A percentile compares a stretch with the other conserved stretches of the same genome.
phyloP scores from a whole-genome alignment of 2,888 invertebrate species.

The Pandemis heparana region DNA sequence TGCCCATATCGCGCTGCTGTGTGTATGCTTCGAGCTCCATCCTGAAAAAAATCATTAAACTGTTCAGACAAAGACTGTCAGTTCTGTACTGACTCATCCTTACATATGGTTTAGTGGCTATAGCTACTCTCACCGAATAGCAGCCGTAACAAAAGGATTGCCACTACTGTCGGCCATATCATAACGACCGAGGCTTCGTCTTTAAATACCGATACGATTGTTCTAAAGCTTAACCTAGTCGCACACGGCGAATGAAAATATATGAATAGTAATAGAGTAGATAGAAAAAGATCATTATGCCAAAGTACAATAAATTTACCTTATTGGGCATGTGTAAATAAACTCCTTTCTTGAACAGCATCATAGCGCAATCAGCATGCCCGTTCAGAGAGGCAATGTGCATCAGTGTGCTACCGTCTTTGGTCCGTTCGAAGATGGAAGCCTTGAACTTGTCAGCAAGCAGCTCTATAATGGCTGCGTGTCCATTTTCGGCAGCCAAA shows the following conservation, averaged over 20 bases:
- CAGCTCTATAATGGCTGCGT: constrained; percentile 97
- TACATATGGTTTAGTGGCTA: not conserved
- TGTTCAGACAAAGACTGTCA: not conserved
- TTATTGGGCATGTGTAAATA: constrained; percentile 99
- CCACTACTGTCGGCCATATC: not conserved
- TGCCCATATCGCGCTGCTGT: constrained; percentile 99
- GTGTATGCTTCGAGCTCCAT: constrained; percentile 98
- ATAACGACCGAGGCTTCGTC: not conserved
- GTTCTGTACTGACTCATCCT: not conserved
- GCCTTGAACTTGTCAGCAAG: constrained; percentile 99
- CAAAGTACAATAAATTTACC: constrained; percentile 63
- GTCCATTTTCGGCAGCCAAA: constrained; percentile 98
- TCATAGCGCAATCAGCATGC: constrained; percentile 99
- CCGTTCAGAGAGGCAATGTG: constrained; percentile 99
- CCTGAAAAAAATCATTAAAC: constrained; percentile 78
- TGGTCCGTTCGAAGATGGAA: constrained; percentile 97
- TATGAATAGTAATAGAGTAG: not conserved
- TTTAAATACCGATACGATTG: not conserved
- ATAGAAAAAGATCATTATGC: not conserved
- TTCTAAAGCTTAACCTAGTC: not conserved
- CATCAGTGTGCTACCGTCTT: constrained; percentile 99
- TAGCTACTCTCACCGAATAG: not conserved
- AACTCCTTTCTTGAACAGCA: constrained; percentile 99
- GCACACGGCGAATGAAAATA: not conserved
- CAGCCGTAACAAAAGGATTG: not conserved